Base-by-base conservation (phyloP, 2,797 vertebrate genomes). In the Takifugu rubripes region DNA sequence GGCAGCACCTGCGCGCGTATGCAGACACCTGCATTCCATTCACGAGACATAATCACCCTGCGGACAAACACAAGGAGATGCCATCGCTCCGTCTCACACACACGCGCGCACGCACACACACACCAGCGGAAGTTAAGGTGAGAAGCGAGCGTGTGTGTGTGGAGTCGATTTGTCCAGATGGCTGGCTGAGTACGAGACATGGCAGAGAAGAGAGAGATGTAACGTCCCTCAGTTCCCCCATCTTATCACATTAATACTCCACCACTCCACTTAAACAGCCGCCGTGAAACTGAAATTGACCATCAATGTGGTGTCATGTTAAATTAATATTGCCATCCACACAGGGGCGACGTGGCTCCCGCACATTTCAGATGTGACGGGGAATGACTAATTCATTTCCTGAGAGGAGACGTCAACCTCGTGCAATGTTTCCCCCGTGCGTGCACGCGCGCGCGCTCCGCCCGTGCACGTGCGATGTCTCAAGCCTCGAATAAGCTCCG, bases 151-250 rank as follows among this genome's bases (percentile, higher is more conserved):
- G 89, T 88, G 91, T 86, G 89, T 88, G 91, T 86, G 84, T 78
- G 75, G 91, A 92, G 85, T 74, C 87, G 90, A 90, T 93, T 79
- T 90, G 92, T 91, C 89, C 90, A 93, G 91, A 94, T 92, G 93
- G 92, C 89, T 94, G 87, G 90, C 93, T 90, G 91, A 85, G 91
- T 90, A 93, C 92, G 81, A 93, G 93, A 93, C 94, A 93, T 92
- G 92, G 91, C 92, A 93, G 93, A 91, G 89, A 81, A 89, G 84
- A 92, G 87, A 90, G 91, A 91, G 88, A 92, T 86, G 87, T 86
- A 91, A 87, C 88, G 89, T 91, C 89, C 88, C 91, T 92, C 84
- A 92, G 87, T 88, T 91, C 90, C 92, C 92, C 92, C 85, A 88
- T 92, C 90, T 88, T 90, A 93, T 93, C 91, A 93, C 77, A 86